Evolutionary conservation across 2,113 vertebrate genomes (phyloP), one percentile per base, ranked within the genome.

Genomic region (Opisthocomus hoazin): DNA sequence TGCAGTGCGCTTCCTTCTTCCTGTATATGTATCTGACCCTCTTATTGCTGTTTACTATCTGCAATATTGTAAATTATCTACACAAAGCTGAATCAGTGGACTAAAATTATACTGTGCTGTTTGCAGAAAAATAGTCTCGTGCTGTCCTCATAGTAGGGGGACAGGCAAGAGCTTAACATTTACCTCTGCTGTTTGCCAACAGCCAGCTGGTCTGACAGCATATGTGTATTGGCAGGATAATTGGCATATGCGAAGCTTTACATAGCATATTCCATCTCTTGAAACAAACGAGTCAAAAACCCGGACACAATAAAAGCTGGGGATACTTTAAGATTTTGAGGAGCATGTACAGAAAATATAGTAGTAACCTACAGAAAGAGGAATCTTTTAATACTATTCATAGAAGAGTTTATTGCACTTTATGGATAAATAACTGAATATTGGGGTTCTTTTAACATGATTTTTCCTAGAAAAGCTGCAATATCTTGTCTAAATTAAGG

Each of bases 111-210:
- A 23, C 19, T 9, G 51, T 23, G 30, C 43, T 64, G 19, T 36
- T 93, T 12, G 39, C 15, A 36, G 29, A 54, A 32, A 29, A 88
- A 46, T 2, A 57, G 50, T 46, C 88, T 48, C 45, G 46, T 71
- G 64, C 64, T 93, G 66, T 21, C 43, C 39, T 81, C 32, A 12
- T 21, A 45, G 58, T 2, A 79, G 43, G 29, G 64, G 69, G 73
- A 78, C 41, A 77, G 68, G 56, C 26, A 65, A 88, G 70, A 93
- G 69, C 30, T 18, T 91, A 89, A 48, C 76, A 87, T 96, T 96
- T 90, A 43, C 68, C 80, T 95, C 60, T 75, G 68, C 73, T 81
- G 60, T 60, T 84, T 94, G 94, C 91, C 93, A 94, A 17, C 29
- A 81, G 83, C 64, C 95, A 95, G 68, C 80, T 94, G 84, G 76